Evolutionary conservation across 1,140 invertebrate species (phyloP).

Genomic region (Temnothorax nylanderi): DNA sequence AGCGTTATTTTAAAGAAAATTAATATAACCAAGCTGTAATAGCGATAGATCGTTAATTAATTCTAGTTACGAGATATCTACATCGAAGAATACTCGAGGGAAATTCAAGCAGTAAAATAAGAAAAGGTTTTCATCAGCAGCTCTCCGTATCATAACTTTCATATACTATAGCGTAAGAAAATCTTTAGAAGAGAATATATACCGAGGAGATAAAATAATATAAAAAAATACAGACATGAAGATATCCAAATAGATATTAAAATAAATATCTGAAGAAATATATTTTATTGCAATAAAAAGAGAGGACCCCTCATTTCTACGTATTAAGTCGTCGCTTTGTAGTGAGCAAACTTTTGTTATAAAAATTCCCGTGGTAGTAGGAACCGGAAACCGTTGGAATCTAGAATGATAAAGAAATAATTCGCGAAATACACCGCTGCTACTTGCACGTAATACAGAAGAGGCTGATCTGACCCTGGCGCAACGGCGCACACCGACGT

Average conservation of each 20-base stretch:
- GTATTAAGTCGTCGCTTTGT: not conserved
- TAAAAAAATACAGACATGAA: not conserved
- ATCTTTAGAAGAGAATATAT: conserved; percentile 3
- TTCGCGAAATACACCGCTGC: conserved; percentile 36
- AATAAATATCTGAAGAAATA: not conserved
- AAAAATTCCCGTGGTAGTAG: conserved; percentile 7
- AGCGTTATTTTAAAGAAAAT: not conserved
- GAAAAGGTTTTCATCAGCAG: conserved; percentile 20
- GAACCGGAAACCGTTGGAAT: conserved; percentile 20
- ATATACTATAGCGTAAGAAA: not conserved
- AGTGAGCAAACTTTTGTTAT: not conserved
- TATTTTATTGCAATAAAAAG: not conserved
- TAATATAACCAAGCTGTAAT: not conserved
- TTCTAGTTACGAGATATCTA: conserved; percentile 24
- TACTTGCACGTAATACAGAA: conserved; percentile 49
- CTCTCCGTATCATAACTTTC: not conserved
- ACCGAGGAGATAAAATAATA: not conserved
- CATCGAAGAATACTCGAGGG: not conserved
- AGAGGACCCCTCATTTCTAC: not conserved
- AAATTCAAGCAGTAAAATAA: conserved; percentile 18
- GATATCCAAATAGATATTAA: not conserved
- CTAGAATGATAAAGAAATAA: conserved; percentile 50
- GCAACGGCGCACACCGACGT: conserved; percentile 17
- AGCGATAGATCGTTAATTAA: conserved; percentile 41
- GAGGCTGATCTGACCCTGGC: conserved; percentile 44